These are phyloP conservation scores for Drosophila pandora DNA, from an alignment of 1,140 invertebrate genomes.

Conservation along the genomic window DNA sequence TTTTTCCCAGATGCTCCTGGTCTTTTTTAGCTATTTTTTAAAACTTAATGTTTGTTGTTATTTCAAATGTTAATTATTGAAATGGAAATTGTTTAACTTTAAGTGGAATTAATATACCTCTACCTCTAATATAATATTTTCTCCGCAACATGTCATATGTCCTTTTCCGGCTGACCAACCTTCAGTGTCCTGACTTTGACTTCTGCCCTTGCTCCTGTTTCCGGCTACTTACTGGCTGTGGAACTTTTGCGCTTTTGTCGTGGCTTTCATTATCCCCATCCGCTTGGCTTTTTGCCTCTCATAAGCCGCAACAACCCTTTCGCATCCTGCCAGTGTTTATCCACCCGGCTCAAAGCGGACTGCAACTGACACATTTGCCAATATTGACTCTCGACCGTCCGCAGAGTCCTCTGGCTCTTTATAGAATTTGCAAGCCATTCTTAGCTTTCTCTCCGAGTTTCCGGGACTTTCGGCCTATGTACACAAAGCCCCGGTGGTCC, in stretches of 20 bases:
- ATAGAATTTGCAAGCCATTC: slow-evolving; percentile 18
- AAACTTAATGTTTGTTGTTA: background rate
- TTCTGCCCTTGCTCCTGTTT: slow-evolving; percentile 3
- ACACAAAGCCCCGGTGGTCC: slow-evolving; percentile 57
- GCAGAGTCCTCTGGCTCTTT: slow-evolving; percentile 1
- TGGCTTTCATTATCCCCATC: slow-evolving; percentile 74
- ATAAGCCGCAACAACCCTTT: slow-evolving; percentile 56
- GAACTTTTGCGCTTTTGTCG: slow-evolving; percentile 75
- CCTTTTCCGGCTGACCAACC: slow-evolving; percentile 5
- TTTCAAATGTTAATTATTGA: too few species aligned
- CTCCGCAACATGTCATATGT: slow-evolving; percentile 13
- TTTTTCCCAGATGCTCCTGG: slow-evolving; percentile 20
- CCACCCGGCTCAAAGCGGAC: slow-evolving; percentile 29
- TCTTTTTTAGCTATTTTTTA: background rate
- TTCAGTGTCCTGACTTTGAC: slow-evolving; percentile 18
- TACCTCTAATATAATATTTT: too few species aligned
- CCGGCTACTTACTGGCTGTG: slow-evolving; percentile 43
- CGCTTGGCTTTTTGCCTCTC: slow-evolving; percentile 70
- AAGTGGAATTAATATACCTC: too few species aligned
- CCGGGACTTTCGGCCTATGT: slow-evolving; percentile 54
- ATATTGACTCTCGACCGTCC: slow-evolving; percentile 69
- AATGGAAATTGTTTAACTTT: too few species aligned
- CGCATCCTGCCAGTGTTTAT: slow-evolving; percentile 2
- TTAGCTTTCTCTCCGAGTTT: slow-evolving; percentile 22
- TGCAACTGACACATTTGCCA: slow-evolving; percentile 78